phyloP scores from a whole-genome alignment of 1,140 invertebrate species.

The Sitobion miscanthi region DNA sequence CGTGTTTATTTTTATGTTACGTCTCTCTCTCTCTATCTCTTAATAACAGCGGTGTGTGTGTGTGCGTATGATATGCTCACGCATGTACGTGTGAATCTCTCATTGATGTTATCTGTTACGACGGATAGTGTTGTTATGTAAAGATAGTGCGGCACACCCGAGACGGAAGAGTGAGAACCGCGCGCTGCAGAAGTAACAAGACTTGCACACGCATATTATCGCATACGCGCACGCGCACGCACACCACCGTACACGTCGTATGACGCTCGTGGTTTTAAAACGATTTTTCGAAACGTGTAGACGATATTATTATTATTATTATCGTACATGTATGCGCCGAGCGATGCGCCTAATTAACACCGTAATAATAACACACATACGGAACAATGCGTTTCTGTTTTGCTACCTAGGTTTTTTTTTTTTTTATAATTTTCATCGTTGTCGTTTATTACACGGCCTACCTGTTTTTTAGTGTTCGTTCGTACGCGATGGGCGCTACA shows the following conservation, averaged over 20 bases:
- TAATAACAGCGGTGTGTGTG: constrained; percentile 35
- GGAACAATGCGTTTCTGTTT: constrained; percentile 44
- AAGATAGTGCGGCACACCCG: constrained; percentile 16
- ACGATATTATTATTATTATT: constrained; percentile 17
- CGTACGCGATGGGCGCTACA: neutral
- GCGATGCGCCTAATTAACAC: constrained; percentile 39
- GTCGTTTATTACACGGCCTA: neutral
- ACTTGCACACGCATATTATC: neutral
- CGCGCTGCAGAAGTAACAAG: neutral
- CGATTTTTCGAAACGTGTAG: constrained; percentile 42
- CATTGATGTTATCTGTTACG: constrained; percentile 46
- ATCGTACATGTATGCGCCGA: neutral
- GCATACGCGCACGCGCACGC: neutral
- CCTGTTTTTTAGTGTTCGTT: neutral
- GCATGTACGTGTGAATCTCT: constrained; percentile 52
- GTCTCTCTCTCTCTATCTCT: too few species aligned
- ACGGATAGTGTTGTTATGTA: constrained; percentile 43
- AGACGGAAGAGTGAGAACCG: constrained; percentile 52
- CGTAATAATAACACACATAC: constrained; percentile 34
- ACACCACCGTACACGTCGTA: neutral
- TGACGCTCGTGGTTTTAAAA: neutral
- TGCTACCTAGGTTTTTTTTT: neutral
- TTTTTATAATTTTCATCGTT: neutral
- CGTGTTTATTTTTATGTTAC: neutral
- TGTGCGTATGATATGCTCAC: constrained; percentile 40